phyloP scores from a whole-genome alignment of 1,140 invertebrate genomes.

The Conus ventricosus region DNA sequence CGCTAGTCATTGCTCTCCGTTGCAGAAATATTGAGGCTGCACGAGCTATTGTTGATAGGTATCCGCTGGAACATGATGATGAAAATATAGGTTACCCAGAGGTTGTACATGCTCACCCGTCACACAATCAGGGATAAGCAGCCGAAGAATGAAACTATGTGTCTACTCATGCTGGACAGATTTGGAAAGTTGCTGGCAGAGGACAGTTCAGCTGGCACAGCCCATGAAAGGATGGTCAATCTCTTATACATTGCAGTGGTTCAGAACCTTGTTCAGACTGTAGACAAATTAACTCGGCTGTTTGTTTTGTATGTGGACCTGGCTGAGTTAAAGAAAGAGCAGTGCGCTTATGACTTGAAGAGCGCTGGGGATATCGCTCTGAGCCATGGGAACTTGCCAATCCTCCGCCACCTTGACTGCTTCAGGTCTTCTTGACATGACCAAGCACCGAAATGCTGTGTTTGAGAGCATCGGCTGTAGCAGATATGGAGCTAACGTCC shows the following conservation, averaged over 20 bases:
- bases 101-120: neutral
- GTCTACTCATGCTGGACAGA: neutral
- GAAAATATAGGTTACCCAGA: neutral
- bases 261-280: neutral
- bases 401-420: neutral
- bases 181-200: constrained; percentile 15
- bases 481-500: neutral
- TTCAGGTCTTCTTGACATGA: neutral
- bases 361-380: neutral
- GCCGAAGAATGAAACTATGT: neutral
- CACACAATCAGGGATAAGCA: neutral
- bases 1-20: neutral
- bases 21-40: neutral
- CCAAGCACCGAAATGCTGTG: neutral
- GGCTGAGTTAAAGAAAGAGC: neutral
- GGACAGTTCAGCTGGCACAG: neutral
- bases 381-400: constrained; percentile 13
- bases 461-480: neutral
- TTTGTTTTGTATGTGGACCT: neutral
- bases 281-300: neutral
- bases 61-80: neutral
- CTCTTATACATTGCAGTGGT: constrained; percentile 1
- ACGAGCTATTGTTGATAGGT: neutral
- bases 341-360: neutral
- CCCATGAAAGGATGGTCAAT: neutral